These are phyloP conservation scores for Trissolcus basalis DNA, from an alignment of 1,140 invertebrate species.

Conservation along the genomic window DNA sequence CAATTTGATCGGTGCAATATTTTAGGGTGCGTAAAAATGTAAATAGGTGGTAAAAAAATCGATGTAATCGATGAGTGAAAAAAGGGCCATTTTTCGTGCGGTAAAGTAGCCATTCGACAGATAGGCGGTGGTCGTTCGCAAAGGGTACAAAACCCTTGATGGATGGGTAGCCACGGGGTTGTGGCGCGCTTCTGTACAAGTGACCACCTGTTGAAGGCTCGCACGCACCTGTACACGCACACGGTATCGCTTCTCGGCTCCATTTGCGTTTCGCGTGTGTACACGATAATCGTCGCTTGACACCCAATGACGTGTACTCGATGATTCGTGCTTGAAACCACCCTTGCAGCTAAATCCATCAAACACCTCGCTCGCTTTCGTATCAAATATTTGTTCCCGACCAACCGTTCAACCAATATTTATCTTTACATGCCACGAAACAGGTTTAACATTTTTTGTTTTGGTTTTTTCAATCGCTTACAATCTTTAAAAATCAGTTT, in stretches of 20 bases:
- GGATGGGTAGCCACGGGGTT: slow-evolving; percentile 72
- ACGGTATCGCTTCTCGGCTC: slow-evolving; percentile 46
- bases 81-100: slow-evolving; percentile 61
- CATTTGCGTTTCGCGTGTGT: slow-evolving; percentile 43
- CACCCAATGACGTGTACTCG: slow-evolving; percentile 44
- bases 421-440: slow-evolving; percentile 5
- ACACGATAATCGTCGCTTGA: slow-evolving; percentile 51
- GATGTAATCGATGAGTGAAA: slow-evolving; percentile 21
- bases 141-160: slow-evolving; percentile 74
- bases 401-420: slow-evolving; percentile 10
- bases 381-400: slow-evolving; percentile 48
- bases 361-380: slow-evolving; percentile 24
- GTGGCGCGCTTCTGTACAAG: slow-evolving; percentile 66
- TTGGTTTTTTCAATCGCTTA: no score
- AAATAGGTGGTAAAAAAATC: slow-evolving; percentile 8
- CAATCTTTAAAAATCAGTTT: no score
- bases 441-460: background rate
- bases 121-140: slow-evolving; percentile 62
- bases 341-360: slow-evolving; percentile 37
- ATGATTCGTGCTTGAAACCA: slow-evolving; percentile 39
- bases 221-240: slow-evolving; percentile 72
- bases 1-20: background rate
- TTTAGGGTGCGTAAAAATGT: background rate
- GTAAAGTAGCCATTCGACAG: slow-evolving; percentile 56
- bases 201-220: slow-evolving; percentile 74